Percentiles rank a stretch among this genome's conserved stretches.
These are phyloP conservation scores for Ennomos quercinarius DNA, from an alignment of 2,888 invertebrate genomes.

Conservation along the genomic window DNA sequence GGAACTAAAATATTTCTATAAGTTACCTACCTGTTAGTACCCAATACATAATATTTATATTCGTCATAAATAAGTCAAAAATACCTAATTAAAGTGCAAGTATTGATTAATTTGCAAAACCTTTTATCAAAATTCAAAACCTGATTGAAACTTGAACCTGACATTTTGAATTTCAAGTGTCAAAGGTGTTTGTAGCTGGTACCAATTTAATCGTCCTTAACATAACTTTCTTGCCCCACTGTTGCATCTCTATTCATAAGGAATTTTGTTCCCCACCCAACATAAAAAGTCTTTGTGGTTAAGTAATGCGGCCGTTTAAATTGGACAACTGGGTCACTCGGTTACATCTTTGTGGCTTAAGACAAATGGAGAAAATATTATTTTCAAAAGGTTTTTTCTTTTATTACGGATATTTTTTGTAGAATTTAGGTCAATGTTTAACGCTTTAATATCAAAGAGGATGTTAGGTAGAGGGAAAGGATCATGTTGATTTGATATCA, in stretches of 20 bases:
- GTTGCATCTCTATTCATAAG: slow-evolving; percentile 24
- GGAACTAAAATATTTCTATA: too few species aligned
- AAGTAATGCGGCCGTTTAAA: slow-evolving; percentile 39
- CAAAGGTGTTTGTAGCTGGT: too few species aligned
- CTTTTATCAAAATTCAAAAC: too few species aligned
- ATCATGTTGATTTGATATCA: slow-evolving; percentile 38
- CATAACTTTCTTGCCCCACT: too few species aligned
- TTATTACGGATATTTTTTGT: slow-evolving; percentile 24
- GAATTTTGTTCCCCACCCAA: slow-evolving; percentile 22
- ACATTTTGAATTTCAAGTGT: too few species aligned
- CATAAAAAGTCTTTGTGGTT: slow-evolving; percentile 30
- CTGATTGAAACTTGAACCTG: too few species aligned
- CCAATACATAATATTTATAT: too few species aligned
- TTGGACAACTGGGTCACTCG: slow-evolving; percentile 41
- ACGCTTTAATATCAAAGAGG: slow-evolving; percentile 20
- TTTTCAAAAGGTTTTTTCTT: slow-evolving; percentile 25
- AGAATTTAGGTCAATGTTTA: slow-evolving; percentile 23
- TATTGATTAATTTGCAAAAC: too few species aligned
- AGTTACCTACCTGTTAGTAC: too few species aligned
- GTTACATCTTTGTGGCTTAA: slow-evolving; percentile 34
- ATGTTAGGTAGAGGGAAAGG: slow-evolving; percentile 32
- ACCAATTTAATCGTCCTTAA: too few species aligned
- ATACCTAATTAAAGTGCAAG: too few species aligned
- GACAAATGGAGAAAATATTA: slow-evolving; percentile 30
- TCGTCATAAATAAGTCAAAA: too few species aligned